Evolutionary conservation across 2,888 invertebrate species (phyloP).

Genomic region (Strigamia transsilvanica): DNA sequence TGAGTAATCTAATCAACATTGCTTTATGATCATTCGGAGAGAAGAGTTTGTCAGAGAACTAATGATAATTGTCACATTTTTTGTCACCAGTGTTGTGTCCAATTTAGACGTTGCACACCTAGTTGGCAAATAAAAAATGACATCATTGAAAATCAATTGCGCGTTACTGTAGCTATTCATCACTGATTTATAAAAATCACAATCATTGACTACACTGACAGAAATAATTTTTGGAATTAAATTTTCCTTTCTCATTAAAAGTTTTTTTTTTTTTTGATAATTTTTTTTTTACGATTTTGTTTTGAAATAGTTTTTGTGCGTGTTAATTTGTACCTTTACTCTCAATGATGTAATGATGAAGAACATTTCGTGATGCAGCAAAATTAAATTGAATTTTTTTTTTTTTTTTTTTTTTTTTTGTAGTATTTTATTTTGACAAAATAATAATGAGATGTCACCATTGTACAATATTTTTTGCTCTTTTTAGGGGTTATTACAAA

Average conservation of each 20-base stretch:
- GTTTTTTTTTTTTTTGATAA: neutral
- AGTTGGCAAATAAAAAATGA: neutral
- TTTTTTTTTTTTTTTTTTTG: neutral
- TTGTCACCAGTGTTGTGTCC: neutral
- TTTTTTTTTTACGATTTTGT: neutral
- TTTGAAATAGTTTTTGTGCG: constrained; percentile 23
- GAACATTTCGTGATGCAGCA: constrained; percentile 29
- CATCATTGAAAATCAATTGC: constrained; percentile 18
- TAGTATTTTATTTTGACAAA: neutral
- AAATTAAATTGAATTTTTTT: constrained; percentile 20
- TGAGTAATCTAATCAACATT: neutral
- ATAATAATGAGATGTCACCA: neutral
- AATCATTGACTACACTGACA: neutral
- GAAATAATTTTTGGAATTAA: neutral
- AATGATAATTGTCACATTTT: constrained; percentile 5
- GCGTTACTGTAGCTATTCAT: neutral
- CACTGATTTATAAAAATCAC: neutral
- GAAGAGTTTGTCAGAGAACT: neutral
- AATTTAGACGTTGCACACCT: neutral
- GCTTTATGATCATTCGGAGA: neutral
- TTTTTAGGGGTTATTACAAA: neutral
- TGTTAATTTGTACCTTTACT: constrained; percentile 12
- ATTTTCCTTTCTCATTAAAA: constrained; percentile 7
- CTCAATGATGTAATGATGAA: constrained; percentile 5
- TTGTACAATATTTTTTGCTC: neutral